Base-by-base conservation (phyloP, 2,797 vertebrate species). In the Scolopax rusticola region DNA sequence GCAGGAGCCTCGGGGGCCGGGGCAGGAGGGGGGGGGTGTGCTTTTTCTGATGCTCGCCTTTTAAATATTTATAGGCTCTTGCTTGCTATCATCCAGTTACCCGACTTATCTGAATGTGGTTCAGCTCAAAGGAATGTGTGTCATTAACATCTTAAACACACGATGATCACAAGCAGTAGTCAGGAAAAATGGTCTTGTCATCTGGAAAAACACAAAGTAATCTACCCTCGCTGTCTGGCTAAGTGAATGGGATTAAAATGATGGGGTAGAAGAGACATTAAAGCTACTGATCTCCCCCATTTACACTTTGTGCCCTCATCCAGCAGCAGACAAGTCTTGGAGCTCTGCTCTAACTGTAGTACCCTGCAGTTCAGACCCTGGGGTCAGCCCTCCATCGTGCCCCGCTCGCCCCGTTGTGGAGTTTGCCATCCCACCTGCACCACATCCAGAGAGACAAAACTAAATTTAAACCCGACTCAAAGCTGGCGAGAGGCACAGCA, bases 381-480 rank as follows among this genome's bases (percentile, higher is more conserved):
- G 38, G 60, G 40, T 40, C 40, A 43, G 41, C 60, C 51, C 50
- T 57, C 33, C 24, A 1, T 5, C 8, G 1, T 0, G 7, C 15
- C 69, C 50, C 3, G 32, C 51, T 45, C 76, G 27, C 33, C 48
- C 65, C 3, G 5, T 9, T 12, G 1, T 1, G 12, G 16, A 38
- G 28, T 33, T 33, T 65, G 18, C 67, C 51, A 24, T 14, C 20
- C 5, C 16, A 23, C 28, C 24, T 12, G 32, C 40, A 9, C 4
- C 54, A 21, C 7, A 10, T 8, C n/a, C 36, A 8, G 30, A 24
- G 41, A 9, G 19, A 40, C 9, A 61, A 25, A 56, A 32, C 11
- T 3, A 9, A 24, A 24, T 40, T n/a, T n/a, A 24, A 38, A 8
- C 36, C 43, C 1, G 2, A 5, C 4, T 15, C 2, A 3, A 48